Evolutionary conservation across 2,888 invertebrate genomes (phyloP).

Genomic region (Acrobasis repandana): DNA sequence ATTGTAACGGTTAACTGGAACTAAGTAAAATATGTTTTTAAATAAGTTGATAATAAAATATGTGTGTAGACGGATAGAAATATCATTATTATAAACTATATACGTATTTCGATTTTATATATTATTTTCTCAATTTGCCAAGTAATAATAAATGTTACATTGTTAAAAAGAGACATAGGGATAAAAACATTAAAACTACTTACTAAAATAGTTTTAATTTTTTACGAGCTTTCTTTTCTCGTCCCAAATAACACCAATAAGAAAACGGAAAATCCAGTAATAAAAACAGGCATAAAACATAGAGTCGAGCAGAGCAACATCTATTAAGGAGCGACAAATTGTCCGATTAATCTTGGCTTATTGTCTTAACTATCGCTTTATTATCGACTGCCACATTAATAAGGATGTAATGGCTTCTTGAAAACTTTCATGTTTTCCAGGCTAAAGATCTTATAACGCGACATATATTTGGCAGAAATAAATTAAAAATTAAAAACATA

Average conservation of each 20-base stretch:
- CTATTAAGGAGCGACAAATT: slow-evolving; percentile 48
- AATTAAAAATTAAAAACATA: no score
- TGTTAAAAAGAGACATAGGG: no score
- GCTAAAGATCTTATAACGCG: neutral
- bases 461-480: no score
- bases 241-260: neutral
- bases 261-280: neutral
- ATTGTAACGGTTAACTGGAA: neutral
- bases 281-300: slow-evolving; percentile 26
- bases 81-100: no score
- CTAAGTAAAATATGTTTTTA: neutral
- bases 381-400: slow-evolving; percentile 33
- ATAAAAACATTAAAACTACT: no score
- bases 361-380: slow-evolving; percentile 47
- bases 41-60: no score
- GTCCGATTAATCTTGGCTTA: slow-evolving; percentile 66
- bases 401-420: slow-evolving; percentile 14
- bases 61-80: no score
- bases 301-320: slow-evolving; percentile 38
- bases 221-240: neutral
- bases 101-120: no score
- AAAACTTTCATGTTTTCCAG: slow-evolving; percentile 1
- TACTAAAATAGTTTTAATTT: no score
- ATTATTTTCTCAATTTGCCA: no score
- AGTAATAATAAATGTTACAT: no score